Evolutionary conservation across 2,888 invertebrate species (phyloP), one percentile per base, ranked within the genome.

Genomic region (Balanococcus diminutus): DNA sequence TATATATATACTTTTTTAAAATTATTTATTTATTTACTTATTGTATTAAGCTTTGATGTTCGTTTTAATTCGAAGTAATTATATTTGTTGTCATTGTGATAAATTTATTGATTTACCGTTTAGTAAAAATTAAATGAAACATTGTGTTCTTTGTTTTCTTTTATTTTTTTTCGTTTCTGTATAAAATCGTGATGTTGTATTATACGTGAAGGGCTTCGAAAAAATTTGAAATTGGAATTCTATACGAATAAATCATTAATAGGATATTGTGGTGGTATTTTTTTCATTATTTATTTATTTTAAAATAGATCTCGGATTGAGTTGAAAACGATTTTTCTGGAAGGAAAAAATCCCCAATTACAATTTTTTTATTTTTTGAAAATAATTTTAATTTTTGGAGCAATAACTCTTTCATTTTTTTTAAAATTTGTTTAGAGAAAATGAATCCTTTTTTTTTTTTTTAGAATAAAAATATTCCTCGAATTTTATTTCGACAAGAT

Each of bases 31-130:
- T 84, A 84, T 84, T 84, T 67, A 84, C 42, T 72, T 84, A 84
- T 72, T 31, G 72, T 39, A 46, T 82, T 84, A 84, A 84, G 84
- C 84, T 84, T 84, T 72, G 72, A 84, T 84, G 84, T 84, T 84
- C 84, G 84, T 84, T 67, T 72, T 31, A 72, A 72, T 84, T 84
- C 67, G 75, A 72, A 42, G 32, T 67, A 84, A 84, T 84, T 84
- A 84, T 84, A 84, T 84, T 84, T 84, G 84, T 84, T 84, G 84
- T 84, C 84, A 84, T 84, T 84, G 84, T 84, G 84, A 84, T 84
- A 84, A 84, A 84, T 84, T 84, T 84, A 84, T 46, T 42, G 46
- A 82, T 84, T 84, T 84, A 84, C 72, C 72, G 84, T 84, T 84
- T 84, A 84, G 84, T 84, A 84, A 84, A 84, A 84, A 75, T 84